Evolutionary conservation across 1,140 invertebrate species (phyloP).

Genomic region (Atopsyche davidsoni): DNA sequence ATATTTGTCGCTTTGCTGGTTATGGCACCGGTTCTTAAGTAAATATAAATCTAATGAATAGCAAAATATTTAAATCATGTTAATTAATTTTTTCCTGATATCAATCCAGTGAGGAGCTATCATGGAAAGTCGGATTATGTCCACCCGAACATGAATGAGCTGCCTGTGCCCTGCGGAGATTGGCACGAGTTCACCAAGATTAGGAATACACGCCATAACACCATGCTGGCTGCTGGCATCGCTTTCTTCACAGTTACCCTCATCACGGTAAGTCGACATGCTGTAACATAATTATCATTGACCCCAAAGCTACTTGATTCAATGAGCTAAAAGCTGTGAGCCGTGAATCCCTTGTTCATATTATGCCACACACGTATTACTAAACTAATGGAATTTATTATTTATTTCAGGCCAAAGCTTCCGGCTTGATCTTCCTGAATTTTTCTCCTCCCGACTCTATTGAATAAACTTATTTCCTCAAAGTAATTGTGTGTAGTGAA

Average conservation of each 20-base stretch:
- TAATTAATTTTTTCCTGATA: background rate
- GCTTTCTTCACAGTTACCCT: slow-evolving; percentile 50
- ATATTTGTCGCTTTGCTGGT: too few relatives aligned
- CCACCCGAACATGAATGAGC: slow-evolving; percentile 59
- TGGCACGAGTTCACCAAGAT: slow-evolving; percentile 63
- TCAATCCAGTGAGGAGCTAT: slow-evolving; percentile 1
- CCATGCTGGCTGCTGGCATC: slow-evolving; percentile 57
- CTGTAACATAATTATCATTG: slow-evolving; percentile 5
- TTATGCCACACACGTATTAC: background rate
- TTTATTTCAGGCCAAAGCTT: slow-evolving; percentile 48
- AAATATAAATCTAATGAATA: background rate
- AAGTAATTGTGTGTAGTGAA: background rate
- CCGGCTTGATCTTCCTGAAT: slow-evolving; percentile 54
- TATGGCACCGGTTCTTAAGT: too few relatives aligned
- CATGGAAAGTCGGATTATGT: slow-evolving; percentile 27
- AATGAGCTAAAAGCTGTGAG: background rate
- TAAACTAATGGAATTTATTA: slow-evolving; percentile 9
- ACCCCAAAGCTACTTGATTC: background rate
- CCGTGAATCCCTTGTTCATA: background rate
- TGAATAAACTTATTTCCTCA: slow-evolving; percentile 38
- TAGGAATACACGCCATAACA: slow-evolving; percentile 61
- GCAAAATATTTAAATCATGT: background rate
- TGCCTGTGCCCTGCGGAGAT: slow-evolving; percentile 64
- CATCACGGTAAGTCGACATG: slow-evolving; percentile 49
- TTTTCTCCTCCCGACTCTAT: slow-evolving; percentile 50